A percentile compares a stretch with the other conserved stretches of the same genome.
Conservation (phyloP, 2,113 vertebrate genomes). For the Muscicapa adusta region DNA sequence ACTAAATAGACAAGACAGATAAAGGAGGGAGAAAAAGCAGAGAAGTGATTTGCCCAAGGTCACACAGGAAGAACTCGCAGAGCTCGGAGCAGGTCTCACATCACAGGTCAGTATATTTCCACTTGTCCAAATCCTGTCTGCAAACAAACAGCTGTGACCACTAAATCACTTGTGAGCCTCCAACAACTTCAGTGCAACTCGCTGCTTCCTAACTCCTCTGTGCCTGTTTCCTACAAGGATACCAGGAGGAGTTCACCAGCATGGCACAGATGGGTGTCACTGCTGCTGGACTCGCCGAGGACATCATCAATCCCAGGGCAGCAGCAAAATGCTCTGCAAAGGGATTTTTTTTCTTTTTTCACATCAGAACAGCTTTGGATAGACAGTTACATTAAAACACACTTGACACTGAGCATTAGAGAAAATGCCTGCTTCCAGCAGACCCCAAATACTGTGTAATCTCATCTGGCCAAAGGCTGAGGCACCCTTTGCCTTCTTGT, state of each 20-base stretch:
- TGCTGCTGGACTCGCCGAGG: background rate
- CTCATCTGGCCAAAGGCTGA: background rate
- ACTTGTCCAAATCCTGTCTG: background rate
- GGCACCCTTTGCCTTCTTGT: background rate
- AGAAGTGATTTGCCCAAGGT: conserved; percentile 3
- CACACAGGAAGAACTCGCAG: background rate
- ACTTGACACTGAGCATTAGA: background rate
- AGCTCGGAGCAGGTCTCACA: background rate
- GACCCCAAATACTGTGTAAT: background rate
- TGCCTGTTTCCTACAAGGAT: background rate
- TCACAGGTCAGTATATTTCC: background rate
- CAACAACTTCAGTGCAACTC: background rate
- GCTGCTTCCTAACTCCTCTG: accelerated
- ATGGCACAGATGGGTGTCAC: accelerated
- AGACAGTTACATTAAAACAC: background rate
- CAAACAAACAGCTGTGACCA: conserved; percentile 10
- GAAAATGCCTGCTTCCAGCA: background rate
- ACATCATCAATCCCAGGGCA: background rate
- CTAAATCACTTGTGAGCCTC: background rate
- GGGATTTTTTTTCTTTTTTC: background rate
- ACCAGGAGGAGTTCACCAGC: background rate
- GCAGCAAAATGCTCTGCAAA: background rate
- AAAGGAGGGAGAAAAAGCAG: conserved; percentile 7
- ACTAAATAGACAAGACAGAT: conserved; percentile 29
- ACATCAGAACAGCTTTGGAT: background rate